phyloP scores from a whole-genome alignment of 2,113 vertebrate species.

The Mormyrus lacerda region DNA sequence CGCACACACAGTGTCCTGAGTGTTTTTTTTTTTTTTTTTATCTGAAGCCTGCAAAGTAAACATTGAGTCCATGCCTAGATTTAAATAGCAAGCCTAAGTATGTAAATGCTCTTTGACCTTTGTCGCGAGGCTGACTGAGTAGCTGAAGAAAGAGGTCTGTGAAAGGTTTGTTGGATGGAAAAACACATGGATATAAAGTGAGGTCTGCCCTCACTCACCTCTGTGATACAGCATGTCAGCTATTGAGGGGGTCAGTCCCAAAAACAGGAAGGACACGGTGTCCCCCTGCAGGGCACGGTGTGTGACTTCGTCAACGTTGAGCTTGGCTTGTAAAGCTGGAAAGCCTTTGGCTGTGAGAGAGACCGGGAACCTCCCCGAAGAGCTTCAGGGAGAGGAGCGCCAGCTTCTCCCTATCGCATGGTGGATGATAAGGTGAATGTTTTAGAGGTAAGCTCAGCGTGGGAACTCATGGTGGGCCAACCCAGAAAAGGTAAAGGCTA shows the following conservation, averaged over 20 bases:
- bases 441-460: constrained; percentile 20
- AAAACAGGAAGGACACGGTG: background rate
- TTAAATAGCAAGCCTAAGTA: background rate
- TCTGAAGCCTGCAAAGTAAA: background rate
- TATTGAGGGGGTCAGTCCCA: background rate
- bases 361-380: constrained; percentile 13
- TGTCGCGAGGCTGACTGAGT: background rate
- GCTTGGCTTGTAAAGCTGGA: background rate
- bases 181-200: background rate
- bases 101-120: too few relatives aligned
- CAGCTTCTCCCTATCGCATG: background rate
- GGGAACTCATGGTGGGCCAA: constrained; percentile 27
- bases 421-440: constrained; percentile 22
- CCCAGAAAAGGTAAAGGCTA: constrained; percentile 23
- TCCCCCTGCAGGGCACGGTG: constrained; percentile 15
- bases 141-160: background rate
- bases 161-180: background rate
- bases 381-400: background rate
- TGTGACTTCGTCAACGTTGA: background rate
- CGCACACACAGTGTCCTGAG: background rate
- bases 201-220: background rate
- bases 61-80: background rate
- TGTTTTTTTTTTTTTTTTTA: background rate
- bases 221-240: background rate
- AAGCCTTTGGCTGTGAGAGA: background rate